These are phyloP conservation scores for Gnatocerus cornutus DNA, from an alignment of 2,888 invertebrate genomes.

Conservation along the genomic window DNA sequence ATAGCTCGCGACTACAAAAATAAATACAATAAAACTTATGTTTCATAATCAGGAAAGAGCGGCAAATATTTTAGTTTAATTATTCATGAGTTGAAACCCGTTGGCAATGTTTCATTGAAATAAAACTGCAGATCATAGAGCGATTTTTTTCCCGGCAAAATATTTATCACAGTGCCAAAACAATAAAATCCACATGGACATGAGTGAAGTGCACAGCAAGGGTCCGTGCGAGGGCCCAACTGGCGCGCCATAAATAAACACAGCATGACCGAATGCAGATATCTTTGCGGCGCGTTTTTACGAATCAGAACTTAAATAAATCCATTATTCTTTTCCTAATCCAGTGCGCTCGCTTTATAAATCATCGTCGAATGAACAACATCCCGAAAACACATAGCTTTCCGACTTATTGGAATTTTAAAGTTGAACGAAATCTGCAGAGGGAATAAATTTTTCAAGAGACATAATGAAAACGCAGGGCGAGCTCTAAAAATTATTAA, in stretches of 20 bases:
- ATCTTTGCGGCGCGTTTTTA: slow-evolving; percentile 62
- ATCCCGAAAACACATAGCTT: slow-evolving; percentile 57
- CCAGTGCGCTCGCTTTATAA: slow-evolving; percentile 60
- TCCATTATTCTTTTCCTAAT: slow-evolving; percentile 63
- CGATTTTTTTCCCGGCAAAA: slow-evolving; percentile 7
- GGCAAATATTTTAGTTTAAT: no score
- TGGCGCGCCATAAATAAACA: slow-evolving; percentile 62
- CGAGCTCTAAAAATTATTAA: slow-evolving; percentile 27
- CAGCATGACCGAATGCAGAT: slow-evolving; percentile 62
- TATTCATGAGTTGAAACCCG: slow-evolving; percentile 29
- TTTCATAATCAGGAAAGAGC: no score
- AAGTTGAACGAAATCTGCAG: slow-evolving; percentile 42
- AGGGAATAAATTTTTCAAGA: slow-evolving; percentile 32
- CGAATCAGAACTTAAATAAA: slow-evolving; percentile 61
- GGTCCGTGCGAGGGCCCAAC: slow-evolving; percentile 29
- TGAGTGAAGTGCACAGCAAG: slow-evolving; percentile 47
- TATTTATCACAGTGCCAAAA: slow-evolving; percentile 59
- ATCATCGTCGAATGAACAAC: slow-evolving; percentile 58
- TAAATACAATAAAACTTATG: no score
- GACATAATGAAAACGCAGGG: slow-evolving; percentile 19
- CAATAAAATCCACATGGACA: slow-evolving; percentile 57
- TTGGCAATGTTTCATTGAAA: slow-evolving; percentile 33
- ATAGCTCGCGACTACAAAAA: slow-evolving; percentile 20
- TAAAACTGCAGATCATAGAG: slow-evolving; percentile 12
- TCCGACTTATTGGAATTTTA: slow-evolving; percentile 54